A percentile compares a stretch with the other conserved stretches of the same genome.
These are phyloP conservation scores for Rhinella marina DNA, from an alignment of 2,797 vertebrate species.

Conservation along the genomic window DNA sequence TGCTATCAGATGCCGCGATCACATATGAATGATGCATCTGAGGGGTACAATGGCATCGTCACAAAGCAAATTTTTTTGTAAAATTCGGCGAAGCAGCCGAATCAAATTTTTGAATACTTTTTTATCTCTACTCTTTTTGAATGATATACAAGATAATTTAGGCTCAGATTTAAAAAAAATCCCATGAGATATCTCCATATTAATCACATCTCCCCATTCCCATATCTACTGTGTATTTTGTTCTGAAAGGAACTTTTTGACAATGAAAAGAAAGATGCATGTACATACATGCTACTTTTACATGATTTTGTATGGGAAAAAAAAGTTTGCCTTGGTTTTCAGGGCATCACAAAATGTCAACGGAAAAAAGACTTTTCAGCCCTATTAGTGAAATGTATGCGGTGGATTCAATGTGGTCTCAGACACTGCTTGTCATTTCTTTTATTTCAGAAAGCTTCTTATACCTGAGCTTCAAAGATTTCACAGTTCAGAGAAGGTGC, in stretches of 20 bases:
- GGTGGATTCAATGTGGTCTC: neutral
- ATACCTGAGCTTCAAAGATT: constrained; percentile 29
- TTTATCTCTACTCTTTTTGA: too few relatives aligned
- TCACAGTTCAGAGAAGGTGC: constrained; percentile 17
- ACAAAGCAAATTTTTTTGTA: too few relatives aligned
- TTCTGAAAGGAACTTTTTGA: neutral
- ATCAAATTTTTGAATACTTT: too few relatives aligned
- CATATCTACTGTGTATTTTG: neutral
- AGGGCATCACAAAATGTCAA: constrained; percentile 6
- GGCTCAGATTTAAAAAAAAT: too few relatives aligned
- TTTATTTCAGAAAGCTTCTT: constrained; percentile 18
- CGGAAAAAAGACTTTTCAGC: neutral
- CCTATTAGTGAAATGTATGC: constrained; percentile 1
- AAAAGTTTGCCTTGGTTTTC: neutral
- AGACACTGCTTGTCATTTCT: neutral
- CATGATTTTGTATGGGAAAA: neutral
- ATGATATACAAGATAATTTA: too few relatives aligned
- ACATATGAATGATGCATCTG: too few relatives aligned
- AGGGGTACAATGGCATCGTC: too few relatives aligned
- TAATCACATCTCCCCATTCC: neutral
- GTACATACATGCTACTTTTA: neutral
- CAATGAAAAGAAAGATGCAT: neutral
- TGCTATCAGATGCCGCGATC: too few relatives aligned
- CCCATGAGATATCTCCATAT: neutral
- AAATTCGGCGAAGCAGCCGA: too few relatives aligned